Conservation (phyloP, 2,888 invertebrate genomes). For the Andrena haemorrhoa region DNA sequence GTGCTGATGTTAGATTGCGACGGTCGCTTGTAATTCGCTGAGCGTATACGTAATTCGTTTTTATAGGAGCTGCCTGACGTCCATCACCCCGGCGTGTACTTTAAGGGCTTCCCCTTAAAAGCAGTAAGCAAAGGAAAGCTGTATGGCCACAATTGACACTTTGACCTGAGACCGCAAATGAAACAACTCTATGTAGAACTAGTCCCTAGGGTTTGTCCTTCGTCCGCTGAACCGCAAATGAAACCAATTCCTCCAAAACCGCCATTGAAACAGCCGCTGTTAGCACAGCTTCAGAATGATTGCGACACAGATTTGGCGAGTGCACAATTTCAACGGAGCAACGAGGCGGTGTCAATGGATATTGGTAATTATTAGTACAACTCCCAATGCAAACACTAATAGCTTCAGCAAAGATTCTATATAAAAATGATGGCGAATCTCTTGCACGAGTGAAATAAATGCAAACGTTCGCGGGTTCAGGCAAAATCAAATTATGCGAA, state of each 20-base stretch:
- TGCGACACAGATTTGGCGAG: conserved; percentile 37
- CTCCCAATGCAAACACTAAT: background rate
- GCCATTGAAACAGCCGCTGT: conserved; percentile 40
- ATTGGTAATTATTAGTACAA: background rate
- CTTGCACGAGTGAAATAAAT: background rate
- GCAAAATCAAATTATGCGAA: too few species aligned
- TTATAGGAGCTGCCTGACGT: background rate
- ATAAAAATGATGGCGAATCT: background rate
- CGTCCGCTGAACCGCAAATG: conserved; percentile 49
- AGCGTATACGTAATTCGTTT: background rate
- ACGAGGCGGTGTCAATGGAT: background rate
- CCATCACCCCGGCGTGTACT: background rate
- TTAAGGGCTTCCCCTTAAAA: background rate
- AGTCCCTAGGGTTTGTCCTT: conserved; percentile 37
- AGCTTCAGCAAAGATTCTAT: background rate
- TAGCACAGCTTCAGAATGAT: conserved; percentile 43
- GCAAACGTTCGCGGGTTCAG: too few species aligned
- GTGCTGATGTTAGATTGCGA: background rate
- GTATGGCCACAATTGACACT: conserved; percentile 17
- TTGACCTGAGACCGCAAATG: conserved; percentile 36
- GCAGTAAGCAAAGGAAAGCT: conserved; percentile 10
- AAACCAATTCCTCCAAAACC: conserved; percentile 53
- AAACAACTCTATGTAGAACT: conserved; percentile 42
- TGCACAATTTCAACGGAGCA: conserved; percentile 23
- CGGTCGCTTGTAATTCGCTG: background rate